Conservation (phyloP, 2,888 invertebrate genomes). For the Vannuccia rotundouncinata region DNA sequence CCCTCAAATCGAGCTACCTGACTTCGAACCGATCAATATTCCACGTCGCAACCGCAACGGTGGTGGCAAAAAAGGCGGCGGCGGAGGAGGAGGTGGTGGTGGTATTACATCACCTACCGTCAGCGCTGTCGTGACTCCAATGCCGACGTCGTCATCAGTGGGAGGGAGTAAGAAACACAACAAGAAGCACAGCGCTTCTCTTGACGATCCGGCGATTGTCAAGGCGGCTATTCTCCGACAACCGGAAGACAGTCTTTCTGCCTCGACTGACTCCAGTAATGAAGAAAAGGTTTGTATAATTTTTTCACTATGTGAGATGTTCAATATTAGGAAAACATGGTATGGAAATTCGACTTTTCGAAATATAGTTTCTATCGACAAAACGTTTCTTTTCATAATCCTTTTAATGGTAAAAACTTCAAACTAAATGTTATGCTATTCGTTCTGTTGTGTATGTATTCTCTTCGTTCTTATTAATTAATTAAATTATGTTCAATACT, state of each 20-base stretch:
- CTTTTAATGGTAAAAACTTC: too few species aligned
- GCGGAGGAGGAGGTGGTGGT: background rate
- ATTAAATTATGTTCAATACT: too few species aligned
- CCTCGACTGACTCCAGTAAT: constrained; percentile 16
- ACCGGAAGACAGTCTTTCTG: constrained; percentile 26
- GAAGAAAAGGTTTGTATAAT: constrained; percentile 26
- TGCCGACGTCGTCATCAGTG: background rate
- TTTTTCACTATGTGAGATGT: background rate
- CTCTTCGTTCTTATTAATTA: too few species aligned
- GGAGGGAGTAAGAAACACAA: background rate
- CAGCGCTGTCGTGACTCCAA: background rate
- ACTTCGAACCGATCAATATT: constrained; percentile 17
- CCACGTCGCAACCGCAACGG: background rate
- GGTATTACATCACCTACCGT: background rate
- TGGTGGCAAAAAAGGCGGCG: constrained; percentile 20
- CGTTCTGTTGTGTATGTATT: too few species aligned
- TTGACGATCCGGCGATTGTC: background rate
- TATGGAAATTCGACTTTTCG: background rate
- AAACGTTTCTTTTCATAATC: too few species aligned
- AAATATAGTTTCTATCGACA: too few species aligned
- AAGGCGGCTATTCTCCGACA: background rate
- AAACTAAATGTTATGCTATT: too few species aligned
- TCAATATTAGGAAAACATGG: too few species aligned
- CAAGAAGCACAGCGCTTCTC: background rate
- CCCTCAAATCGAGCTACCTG: background rate